Evolutionary conservation across 2,888 invertebrate genomes (phyloP), one percentile per base, ranked within the genome.

Genomic region (Ichneumoninae sp.): DNA sequence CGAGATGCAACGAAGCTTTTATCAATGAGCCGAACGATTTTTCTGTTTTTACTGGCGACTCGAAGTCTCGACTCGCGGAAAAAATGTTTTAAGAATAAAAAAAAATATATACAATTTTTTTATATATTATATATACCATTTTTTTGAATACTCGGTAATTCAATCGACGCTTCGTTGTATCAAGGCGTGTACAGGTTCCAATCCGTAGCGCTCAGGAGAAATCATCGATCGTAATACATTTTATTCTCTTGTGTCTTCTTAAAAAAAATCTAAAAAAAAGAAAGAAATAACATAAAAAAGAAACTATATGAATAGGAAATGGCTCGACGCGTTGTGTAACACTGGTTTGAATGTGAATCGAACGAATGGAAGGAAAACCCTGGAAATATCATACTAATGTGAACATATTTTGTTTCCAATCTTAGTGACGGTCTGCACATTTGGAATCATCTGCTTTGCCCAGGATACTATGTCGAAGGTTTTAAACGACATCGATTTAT

Each of bases 381-480:
- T 89, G 89, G 88, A 89, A 91, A 91, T 89, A 91, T 68, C 90
- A 88, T 93, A 93, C 93, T 93, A 93, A 93, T 93, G 91, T 92
- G 89, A 91, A 90, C 91, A 90, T 85, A 87, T 88, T 93, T 93
- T 93, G 92, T 93, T 93, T 93, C 92, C 93, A 93, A 92, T 93
- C 93, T 92, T 93, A 93, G 93, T 92, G 92, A 91, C 89, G 92
- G 92, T 92, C 93, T 91, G 88, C 92, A 89, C 92, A 90, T 91
- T 91, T 89, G 93, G 93, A 92, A 92, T 93, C 93, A 91, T 91
- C 93, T 89, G 90, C 91, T 92, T 92, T 91, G 82, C 91, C 92
- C 89, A 91, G 93, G 93, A 92, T 91, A 88, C 92, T 92, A 90
- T 92, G 91, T 92, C 91, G 91, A 92, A 93, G 93, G 93, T 93